Evolutionary conservation across 2,113 vertebrate genomes (phyloP).

Genomic region (Plotosus lineatus): DNA sequence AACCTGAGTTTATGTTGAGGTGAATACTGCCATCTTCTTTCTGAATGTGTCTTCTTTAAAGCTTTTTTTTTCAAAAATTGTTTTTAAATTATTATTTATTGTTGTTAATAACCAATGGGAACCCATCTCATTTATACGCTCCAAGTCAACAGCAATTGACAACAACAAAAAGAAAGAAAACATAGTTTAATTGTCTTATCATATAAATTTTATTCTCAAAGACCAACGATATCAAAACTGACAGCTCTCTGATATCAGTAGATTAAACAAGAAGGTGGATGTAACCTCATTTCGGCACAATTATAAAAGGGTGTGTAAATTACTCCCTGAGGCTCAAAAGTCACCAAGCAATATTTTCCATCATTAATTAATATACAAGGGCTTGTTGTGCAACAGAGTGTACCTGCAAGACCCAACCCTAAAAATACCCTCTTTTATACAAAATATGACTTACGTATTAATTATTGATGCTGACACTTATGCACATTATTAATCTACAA

Average conservation of each 20-base stretch:
- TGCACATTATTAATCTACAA: not conserved
- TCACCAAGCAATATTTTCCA: not conserved
- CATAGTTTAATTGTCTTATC: not conserved
- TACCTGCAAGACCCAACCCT: not conserved
- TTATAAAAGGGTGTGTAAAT: not conserved
- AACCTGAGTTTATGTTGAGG: not conserved
- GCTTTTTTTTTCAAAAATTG: too few species aligned
- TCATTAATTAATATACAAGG: not conserved
- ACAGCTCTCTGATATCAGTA: conserved; percentile 1
- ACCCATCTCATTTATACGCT: too few species aligned
- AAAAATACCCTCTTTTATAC: not conserved
- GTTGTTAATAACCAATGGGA: too few species aligned
- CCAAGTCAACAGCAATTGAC: too few species aligned
- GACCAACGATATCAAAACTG: not conserved
- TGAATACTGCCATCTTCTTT: not conserved
- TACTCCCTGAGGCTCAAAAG: not conserved
- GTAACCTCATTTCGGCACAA: not conserved
- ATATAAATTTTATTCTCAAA: not conserved
- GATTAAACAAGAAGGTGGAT: not conserved
- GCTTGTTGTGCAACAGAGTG: not conserved
- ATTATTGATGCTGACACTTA: not conserved
- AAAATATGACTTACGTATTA: not conserved
- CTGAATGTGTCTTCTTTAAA: not conserved
- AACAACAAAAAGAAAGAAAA: too few species aligned
- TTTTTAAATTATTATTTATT: too few species aligned